Percentiles rank a stretch among this genome's conserved stretches.
Evolutionary conservation across 1,140 invertebrate species (phyloP).

Genomic region (Pseudomyrmex dendroicus): DNA sequence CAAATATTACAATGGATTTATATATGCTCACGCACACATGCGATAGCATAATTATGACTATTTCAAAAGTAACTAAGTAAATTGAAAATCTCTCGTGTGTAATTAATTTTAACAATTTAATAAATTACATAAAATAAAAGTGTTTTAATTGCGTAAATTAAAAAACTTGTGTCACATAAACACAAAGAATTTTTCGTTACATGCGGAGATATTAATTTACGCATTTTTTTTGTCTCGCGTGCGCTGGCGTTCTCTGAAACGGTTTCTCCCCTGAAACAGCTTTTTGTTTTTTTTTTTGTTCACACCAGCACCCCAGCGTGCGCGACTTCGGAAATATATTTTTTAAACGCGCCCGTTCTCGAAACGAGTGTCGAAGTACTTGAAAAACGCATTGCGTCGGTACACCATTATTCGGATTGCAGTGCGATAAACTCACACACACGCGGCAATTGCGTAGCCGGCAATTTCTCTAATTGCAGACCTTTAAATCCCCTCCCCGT

Average conservation of each 20-base stretch:
- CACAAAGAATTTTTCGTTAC: neutral
- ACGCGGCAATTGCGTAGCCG: constrained; percentile 5
- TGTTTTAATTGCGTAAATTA: neutral
- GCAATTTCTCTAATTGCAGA: constrained; percentile 75
- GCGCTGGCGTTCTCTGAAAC: neutral
- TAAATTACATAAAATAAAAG: neutral
- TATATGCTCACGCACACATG: no score
- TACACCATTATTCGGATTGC: constrained; percentile 73
- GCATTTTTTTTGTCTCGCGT: neutral
- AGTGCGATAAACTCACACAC: constrained; percentile 65
- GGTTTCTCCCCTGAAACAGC: no score
- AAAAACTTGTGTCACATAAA: neutral
- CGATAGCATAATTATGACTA: neutral
- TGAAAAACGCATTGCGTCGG: constrained; percentile 70
- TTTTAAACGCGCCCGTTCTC: constrained; percentile 55
- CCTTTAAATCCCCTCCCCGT: constrained; percentile 58
- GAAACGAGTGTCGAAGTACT: constrained; percentile 67
- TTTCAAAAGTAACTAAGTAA: neutral
- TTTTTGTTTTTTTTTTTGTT: constrained; percentile 1
- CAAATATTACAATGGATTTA: neutral
- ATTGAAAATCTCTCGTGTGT: neutral
- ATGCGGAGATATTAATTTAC: constrained; percentile 14
- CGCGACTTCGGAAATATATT: constrained; percentile 42
- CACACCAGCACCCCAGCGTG: no score
- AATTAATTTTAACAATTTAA: neutral